phyloP scores from a whole-genome alignment of 2,797 vertebrate species.

The Rhinichthys osculus region DNA sequence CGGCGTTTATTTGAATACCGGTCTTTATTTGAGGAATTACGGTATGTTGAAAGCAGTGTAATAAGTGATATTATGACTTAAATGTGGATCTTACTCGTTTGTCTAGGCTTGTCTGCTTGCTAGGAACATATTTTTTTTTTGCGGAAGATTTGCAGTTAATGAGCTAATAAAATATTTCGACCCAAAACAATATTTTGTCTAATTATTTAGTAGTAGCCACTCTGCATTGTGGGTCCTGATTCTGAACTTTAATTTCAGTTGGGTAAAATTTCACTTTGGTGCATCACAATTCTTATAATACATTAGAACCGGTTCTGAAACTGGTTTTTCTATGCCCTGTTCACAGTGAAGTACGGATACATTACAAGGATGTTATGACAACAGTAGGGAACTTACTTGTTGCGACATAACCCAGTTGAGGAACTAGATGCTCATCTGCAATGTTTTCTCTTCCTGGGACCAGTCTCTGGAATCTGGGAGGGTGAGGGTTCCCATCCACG shows the following conservation, averaged over 20 bases:
- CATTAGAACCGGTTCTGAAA: background rate
- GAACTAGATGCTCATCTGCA: conserved; percentile 92
- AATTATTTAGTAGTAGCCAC: background rate
- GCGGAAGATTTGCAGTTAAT: background rate
- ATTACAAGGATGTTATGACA: background rate
- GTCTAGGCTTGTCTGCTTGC: background rate
- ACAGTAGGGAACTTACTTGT: conserved; percentile 84
- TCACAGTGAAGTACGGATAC: background rate
- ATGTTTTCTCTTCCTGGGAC: conserved; percentile 96
- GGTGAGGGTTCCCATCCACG: conserved; percentile 97
- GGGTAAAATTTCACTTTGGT: too few species aligned
- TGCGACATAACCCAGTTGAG: conserved; percentile 95
- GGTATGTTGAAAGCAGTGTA: background rate
- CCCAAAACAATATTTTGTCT: background rate
- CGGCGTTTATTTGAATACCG: too few species aligned
- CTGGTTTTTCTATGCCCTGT: background rate
- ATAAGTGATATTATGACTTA: background rate
- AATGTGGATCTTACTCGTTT: background rate
- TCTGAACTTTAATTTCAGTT: background rate
- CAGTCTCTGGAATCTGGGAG: conserved; percentile 90
- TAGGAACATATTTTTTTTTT: too few species aligned
- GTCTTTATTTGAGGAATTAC: too few species aligned
- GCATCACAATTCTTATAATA: background rate
- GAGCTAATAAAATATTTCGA: background rate
- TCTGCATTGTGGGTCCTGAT: background rate